phyloP scores from a whole-genome alignment of 2,797 vertebrate species.

The Sarcoramphus papa region DNA sequence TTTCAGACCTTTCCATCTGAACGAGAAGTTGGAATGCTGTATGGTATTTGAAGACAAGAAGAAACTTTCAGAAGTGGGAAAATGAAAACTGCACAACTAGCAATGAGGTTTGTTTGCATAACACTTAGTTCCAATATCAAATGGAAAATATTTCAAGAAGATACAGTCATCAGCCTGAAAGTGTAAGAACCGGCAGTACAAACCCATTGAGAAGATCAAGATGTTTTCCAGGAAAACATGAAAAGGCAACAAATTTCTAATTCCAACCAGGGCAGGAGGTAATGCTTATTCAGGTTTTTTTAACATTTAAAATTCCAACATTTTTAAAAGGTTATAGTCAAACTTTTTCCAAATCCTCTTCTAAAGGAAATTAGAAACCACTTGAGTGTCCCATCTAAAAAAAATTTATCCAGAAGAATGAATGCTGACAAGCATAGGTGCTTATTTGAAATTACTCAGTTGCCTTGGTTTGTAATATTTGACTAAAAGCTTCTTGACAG shows the following conservation, averaged over 20 bases:
- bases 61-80: neutral
- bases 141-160: neutral
- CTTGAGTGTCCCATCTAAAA: neutral
- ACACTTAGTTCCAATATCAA: neutral
- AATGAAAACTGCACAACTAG: neutral
- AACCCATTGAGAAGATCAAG: neutral
- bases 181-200: neutral
- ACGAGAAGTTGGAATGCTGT: neutral
- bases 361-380: neutral
- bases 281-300: neutral
- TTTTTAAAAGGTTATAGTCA: neutral
- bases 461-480: neutral
- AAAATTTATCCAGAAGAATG: neutral
- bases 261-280: neutral
- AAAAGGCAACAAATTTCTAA: neutral
- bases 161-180: neutral
- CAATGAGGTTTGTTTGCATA: neutral
- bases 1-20: neutral
- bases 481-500: neutral
- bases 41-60: neutral
- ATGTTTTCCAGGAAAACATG: neutral
- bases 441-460: neutral
- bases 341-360: neutral
- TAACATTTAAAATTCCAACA: neutral
- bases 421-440: neutral